Percentiles rank a stretch among this genome's conserved stretches.
Evolutionary conservation across 2,113 vertebrate species (phyloP).

Genomic region (Cryptotis parvus): DNA sequence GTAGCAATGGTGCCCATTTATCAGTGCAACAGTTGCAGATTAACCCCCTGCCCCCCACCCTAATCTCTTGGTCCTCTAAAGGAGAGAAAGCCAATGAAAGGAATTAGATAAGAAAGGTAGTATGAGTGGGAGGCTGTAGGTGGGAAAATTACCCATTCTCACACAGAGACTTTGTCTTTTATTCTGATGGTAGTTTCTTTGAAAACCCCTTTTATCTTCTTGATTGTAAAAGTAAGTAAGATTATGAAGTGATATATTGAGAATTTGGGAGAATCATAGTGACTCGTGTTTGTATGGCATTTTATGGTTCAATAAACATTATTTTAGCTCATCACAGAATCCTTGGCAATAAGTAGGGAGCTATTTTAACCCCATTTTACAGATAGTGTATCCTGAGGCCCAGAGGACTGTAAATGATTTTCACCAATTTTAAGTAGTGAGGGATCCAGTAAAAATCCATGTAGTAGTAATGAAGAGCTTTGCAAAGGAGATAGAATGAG

Average conservation of each 20-base stretch:
- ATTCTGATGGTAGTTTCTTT: neutral
- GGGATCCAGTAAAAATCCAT: neutral
- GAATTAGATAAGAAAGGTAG: neutral
- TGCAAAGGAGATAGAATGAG: neutral
- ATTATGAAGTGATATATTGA: neutral
- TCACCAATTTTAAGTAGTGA: neutral
- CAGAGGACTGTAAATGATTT: constrained; percentile 34
- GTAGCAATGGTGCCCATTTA: neutral
- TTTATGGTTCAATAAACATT: neutral
- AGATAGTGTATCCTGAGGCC: neutral
- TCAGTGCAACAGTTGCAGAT: neutral
- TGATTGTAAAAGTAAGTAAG: constrained; percentile 43
- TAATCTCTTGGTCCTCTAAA: neutral
- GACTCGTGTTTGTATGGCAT: neutral
- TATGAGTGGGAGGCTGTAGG: neutral
- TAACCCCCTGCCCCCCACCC: neutral
- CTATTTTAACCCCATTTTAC: neutral
- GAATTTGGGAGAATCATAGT: neutral
- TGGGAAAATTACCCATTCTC: neutral
- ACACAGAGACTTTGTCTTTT: neutral
- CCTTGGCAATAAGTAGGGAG: constrained; percentile 48
- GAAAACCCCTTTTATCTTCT: constrained; percentile 22
- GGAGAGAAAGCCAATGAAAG: neutral
- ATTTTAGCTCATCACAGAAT: constrained; percentile 10
- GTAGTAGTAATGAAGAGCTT: neutral